Evolutionary conservation across 1,140 invertebrate species (phyloP), one percentile per base, ranked within the genome.

Genomic region (Lucilia cuprina): DNA sequence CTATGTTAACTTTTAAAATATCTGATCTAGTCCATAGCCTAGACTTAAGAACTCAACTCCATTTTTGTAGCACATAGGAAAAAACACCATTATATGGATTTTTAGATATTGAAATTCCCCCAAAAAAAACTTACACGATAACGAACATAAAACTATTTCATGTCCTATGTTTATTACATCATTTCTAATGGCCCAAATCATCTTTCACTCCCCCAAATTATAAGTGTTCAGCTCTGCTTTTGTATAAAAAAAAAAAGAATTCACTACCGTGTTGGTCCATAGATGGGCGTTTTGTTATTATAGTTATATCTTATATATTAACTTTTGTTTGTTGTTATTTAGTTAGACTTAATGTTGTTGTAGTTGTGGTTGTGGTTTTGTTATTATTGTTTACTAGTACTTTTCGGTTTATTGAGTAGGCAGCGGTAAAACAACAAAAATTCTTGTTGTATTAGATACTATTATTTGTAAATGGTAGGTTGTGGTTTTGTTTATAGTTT

Each of bases 381-480:
- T 60, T 60, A n/a, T 17, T n/a, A 5, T 60, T 60, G 50, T 60
- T 30, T 60, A 5, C 13, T 60, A 17, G 14, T n/a, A 14, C 5
- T 70, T 70, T 4, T 70, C 5, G 21, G 65, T 70, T 70, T 70
- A 25, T 70, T 70, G 65, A 70, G 65, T 70, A 70, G 65, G 65
- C 19, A 70, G 65, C 65, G 65, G 65, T 70, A 70, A 70, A 70
- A 70, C 65, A 70, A 70, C 65, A 70, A 70, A 70, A 70, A 70
- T 70, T 70, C 65, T 70, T 70, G 65, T 70, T 70, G 65, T 70
- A 70, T 70, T 70, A 70, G 65, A 70, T 70, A 30, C 25, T 30
- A 70, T 70, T 70, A 70, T 70, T 70, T 70, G 65, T 70, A 70
- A 70, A n/a, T 70, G 65, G 65, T 70, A 70, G 65, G 65, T 70